phyloP scores from a whole-genome alignment of 1,140 invertebrate genomes.

The Leptopilina clavipes region DNA sequence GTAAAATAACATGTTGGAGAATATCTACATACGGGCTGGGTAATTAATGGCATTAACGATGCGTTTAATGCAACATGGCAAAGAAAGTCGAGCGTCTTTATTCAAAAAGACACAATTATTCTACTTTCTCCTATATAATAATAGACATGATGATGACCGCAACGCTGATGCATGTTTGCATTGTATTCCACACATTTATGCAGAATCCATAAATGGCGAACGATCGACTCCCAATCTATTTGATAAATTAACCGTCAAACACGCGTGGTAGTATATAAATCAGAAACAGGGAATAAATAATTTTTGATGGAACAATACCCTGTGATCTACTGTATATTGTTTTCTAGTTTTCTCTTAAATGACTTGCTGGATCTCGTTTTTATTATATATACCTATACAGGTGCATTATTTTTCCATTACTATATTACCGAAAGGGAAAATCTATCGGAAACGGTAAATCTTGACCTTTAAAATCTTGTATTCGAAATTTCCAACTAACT shows the following conservation, averaged over 20 bases:
- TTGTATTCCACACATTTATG: background rate
- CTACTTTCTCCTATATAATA: constrained; percentile 13
- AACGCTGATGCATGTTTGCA: background rate
- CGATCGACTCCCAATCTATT: constrained; percentile 15
- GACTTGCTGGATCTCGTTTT: too few relatives aligned
- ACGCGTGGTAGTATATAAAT: too few relatives aligned
- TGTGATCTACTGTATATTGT: background rate
- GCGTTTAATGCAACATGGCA: background rate
- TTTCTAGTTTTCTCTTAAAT: too few relatives aligned
- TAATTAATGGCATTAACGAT: constrained; percentile 14
- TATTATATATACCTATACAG: too few relatives aligned
- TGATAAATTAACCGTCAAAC: constrained; percentile 7
- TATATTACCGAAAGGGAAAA: too few relatives aligned
- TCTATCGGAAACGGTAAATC: too few relatives aligned
- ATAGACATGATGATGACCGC: background rate
- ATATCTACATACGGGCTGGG: background rate
- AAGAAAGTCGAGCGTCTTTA: constrained; percentile 17
- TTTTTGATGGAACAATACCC: too few relatives aligned
- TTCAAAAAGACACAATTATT: constrained; percentile 6
- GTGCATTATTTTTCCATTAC: too few relatives aligned
- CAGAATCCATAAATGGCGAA: background rate
- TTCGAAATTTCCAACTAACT: too few relatives aligned
- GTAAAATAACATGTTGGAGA: background rate
- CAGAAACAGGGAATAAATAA: background rate
- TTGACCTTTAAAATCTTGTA: too few relatives aligned